Base-by-base conservation (phyloP, 2,113 vertebrate genomes). In the Heterotis niloticus region DNA sequence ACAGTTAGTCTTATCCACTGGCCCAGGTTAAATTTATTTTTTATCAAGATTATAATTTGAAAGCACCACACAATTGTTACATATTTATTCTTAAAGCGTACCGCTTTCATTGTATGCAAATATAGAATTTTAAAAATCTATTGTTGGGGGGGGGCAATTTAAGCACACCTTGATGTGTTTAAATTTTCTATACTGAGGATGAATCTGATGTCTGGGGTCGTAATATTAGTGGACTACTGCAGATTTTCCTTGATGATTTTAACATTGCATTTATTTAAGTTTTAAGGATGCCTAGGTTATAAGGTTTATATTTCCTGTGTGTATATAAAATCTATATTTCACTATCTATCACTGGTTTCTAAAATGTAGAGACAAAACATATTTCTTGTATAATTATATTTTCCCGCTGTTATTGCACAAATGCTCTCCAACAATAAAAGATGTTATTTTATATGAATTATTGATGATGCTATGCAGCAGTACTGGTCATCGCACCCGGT, bases 111-210 rank as follows among this genome's bases (percentile, higher is more conserved):
- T 7, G 7, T 7, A 7, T 44, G 7, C 34, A 44, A 44, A 44
- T 7, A 44, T 44, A 44, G 34, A 44, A 44, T 44, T 44, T 44
- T 44, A 2, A n/a, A n/a, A n/a, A n/a, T n/a, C n/a, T n/a, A n/a
- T n/a, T n/a, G n/a, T n/a, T n/a, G n/a, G n/a, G n/a, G n/a, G n/a
- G n/a, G n/a, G 34, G 3, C 2, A 44, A 44, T 4, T 44, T 44
- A 44, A 44, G 34, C 34, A 4, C 34, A 44, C 34, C 34, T 44
- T 44, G 34, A 44, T 44, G 34, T 44, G 34, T 54, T 51, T 20
- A 52, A 10, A 10, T 71, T 71, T 71, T 71, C 52, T 71, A 51
- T 18, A 52, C 44, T 72, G 29, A 52, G 69, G 52, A 72, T 72
- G 24, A 72, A 72, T 34, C 23, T 72, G 66, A 67, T 23, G 44